Evolutionary conservation across 2,797 vertebrate genomes (phyloP).

Genomic region (Sylvilagus floridanus): DNA sequence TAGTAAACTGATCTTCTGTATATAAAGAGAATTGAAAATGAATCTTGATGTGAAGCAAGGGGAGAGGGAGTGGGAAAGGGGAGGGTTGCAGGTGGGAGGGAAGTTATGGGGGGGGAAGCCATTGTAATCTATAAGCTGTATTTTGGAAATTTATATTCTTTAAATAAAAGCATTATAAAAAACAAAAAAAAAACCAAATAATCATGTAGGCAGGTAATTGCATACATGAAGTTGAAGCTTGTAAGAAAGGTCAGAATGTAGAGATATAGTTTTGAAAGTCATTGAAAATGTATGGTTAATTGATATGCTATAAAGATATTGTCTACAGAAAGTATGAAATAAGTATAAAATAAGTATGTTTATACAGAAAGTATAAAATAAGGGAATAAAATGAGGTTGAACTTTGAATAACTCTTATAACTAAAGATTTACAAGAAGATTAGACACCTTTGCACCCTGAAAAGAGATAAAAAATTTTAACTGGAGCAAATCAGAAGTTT

Average conservation of each 20-base stretch:
- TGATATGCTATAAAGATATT: not conserved
- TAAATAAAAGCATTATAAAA: no score
- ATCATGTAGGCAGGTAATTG: not conserved
- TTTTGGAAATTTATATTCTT: no score
- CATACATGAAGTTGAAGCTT: not conserved
- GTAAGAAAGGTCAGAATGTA: not conserved
- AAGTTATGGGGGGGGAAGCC: no score
- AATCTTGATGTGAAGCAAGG: no score
- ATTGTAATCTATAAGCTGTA: no score
- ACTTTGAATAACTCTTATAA: not conserved
- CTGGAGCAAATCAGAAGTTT: not conserved
- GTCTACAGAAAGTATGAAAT: not conserved
- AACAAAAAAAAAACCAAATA: no score
- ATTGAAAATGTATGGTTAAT: not conserved
- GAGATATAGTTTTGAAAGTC: not conserved
- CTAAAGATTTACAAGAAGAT: not conserved
- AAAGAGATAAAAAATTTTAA: not conserved
- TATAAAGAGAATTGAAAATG: no score
- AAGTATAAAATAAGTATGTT: no score
- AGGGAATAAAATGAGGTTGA: not conserved
- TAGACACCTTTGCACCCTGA: not conserved
- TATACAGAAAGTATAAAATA: not conserved
- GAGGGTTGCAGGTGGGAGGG: no score
- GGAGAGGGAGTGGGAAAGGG: no score
- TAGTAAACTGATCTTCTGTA: no score